phyloP scores from a whole-genome alignment of 2,888 invertebrate species.

The Rhogogaster chlorosoma region DNA sequence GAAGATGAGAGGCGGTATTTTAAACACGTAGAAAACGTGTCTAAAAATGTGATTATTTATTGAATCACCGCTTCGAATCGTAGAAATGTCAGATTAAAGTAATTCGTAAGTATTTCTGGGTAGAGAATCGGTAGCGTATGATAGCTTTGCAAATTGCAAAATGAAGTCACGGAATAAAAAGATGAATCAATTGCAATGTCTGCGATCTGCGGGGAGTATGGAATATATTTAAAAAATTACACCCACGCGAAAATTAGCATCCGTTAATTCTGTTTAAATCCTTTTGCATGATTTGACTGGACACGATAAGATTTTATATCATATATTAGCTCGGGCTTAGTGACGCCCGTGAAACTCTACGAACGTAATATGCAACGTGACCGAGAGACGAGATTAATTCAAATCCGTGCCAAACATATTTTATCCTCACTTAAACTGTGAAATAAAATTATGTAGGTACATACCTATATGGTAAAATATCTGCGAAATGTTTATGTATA shows the following conservation, averaged over 20 bases:
- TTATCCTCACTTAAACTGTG: conserved; percentile 3
- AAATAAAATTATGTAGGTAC: not conserved
- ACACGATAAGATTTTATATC: conserved; percentile 15
- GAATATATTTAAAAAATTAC: not conserved
- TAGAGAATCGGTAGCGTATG: not conserved
- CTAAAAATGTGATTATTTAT: not conserved
- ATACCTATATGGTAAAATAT: not conserved
- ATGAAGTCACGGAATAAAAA: not conserved
- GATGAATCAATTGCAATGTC: not conserved
- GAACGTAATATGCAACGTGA: conserved; percentile 6
- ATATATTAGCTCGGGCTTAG: not conserved
- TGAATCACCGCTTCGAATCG: not conserved
- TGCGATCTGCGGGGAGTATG: not conserved
- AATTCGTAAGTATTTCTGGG: not conserved
- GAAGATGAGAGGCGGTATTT: not conserved
- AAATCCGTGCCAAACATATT: conserved; percentile 21
- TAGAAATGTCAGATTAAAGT: not conserved
- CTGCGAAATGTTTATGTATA: not conserved
- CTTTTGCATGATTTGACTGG: not conserved
- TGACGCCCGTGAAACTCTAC: not conserved
- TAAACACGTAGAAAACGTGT: conserved; percentile 1
- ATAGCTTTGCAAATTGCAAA: not conserved
- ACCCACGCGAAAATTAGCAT: not conserved
- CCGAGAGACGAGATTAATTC: conserved; percentile 5
- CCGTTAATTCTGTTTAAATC: not conserved